Evolutionary conservation across 2,797 vertebrate genomes (phyloP), one percentile per base, ranked within the genome.

Genomic region (Eurystomus glaucurus): DNA sequence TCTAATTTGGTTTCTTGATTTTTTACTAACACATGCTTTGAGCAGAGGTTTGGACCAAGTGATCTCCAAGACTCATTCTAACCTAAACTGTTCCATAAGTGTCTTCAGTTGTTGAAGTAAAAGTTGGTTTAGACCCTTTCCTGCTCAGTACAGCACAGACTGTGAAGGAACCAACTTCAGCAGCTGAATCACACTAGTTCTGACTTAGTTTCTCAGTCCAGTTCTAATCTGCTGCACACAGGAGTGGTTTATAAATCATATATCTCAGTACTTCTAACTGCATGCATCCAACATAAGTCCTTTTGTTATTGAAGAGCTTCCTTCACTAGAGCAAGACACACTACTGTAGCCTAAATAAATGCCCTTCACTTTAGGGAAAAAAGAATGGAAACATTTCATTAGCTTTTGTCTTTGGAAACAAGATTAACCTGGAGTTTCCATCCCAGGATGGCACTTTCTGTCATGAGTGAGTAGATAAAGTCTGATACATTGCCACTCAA

Each of bases 1-100:
- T 82, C 43, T 92, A 45, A 82, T 91, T 92, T 81, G 31, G 41
- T 80, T 91, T 90, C 90, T 85, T 85, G 17, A 54, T n/a, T 71
- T 97, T 92, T 62, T 96, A 25, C 48, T 80, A 83, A 78, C 57
- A 50, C 10, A 61, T 37, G 23, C 33, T 93, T 91, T 78, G 33
- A 85, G 41, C 28, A 54, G n/a, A 16, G 16, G 3, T 50, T 93
- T 91, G 78, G 52, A 89, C 41, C 15, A 85, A 35, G 29, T 66
- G 62, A 61, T 16, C 10, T 85, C 20, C 55, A 82, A 35, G 29
- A 58, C 55, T 58, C 35, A 35, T 54, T 92, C 22, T 51, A 87
- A 87, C 28, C 14, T 79, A 93, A 79, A 61, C 55, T 76, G 52
- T 77, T 94, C 62, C 52, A 14, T 60, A 87, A 88, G 21, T 37